phyloP scores from a whole-genome alignment of 2,888 invertebrate genomes.

The Yponomeuta cagnagella region DNA sequence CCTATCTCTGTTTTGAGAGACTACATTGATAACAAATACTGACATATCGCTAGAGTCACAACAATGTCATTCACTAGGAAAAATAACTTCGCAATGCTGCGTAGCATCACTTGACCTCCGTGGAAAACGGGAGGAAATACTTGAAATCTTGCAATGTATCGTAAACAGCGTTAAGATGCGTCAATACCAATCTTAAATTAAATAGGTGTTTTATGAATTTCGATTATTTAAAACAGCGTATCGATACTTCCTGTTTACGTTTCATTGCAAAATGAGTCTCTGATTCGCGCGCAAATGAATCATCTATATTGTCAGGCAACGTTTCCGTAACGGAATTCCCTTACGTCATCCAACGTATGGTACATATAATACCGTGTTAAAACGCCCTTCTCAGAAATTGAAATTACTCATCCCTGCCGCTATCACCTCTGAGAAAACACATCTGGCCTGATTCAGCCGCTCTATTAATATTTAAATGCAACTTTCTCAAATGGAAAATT shows the following conservation, averaged over 20 bases:
- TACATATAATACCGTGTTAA: neutral
- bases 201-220: neutral
- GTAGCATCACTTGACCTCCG: neutral
- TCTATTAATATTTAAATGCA: neutral
- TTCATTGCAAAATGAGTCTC: neutral
- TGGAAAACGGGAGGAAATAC: neutral
- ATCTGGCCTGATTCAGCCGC: neutral
- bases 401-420: conserved; percentile 11
- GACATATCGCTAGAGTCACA: neutral
- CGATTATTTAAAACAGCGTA: neutral
- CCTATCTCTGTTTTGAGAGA: neutral
- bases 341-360: conserved; percentile 24
- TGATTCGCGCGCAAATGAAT: neutral
- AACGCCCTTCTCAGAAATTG: neutral
- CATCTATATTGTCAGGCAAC: neutral
- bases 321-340: conserved; percentile 27
- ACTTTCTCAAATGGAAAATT: neutral
- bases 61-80: neutral
- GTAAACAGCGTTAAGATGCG: neutral
- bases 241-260: neutral
- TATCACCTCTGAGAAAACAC: neutral
- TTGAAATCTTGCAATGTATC: neutral
- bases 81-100: neutral
- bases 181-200: neutral
- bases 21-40: neutral